These are phyloP conservation scores for Sphecodes monilicornis DNA, from an alignment of 2,888 invertebrate species.

Conservation along the genomic window DNA sequence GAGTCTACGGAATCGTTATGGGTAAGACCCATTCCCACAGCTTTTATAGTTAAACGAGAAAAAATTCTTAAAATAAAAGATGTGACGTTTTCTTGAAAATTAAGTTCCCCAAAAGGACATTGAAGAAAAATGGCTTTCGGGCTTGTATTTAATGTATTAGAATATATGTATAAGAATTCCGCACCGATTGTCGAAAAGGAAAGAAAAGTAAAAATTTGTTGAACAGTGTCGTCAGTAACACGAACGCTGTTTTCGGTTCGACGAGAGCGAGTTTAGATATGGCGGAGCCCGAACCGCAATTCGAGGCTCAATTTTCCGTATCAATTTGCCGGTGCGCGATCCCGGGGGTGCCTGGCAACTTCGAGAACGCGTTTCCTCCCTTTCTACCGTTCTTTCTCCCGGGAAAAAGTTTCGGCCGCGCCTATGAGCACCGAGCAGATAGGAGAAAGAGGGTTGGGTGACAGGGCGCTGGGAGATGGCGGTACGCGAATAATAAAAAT, in stretches of 20 bases:
- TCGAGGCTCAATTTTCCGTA: slow-evolving; percentile 24
- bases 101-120: no score
- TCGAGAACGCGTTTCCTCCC: slow-evolving; percentile 24
- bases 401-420: slow-evolving; percentile 76
- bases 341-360: slow-evolving; percentile 26
- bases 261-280: not conserved
- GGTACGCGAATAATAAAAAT: slow-evolving; percentile 84
- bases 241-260: not conserved
- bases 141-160: no score
- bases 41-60: no score
- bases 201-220: not conserved
- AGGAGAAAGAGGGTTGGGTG: slow-evolving; percentile 77
- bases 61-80: no score
- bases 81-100: no score
- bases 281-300: not conserved
- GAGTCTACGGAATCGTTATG: no score
- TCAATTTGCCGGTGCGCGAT: slow-evolving; percentile 35
- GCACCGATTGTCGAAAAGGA: no score
- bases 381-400: slow-evolving; percentile 53
- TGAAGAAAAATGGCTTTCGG: no score
- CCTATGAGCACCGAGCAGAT: slow-evolving; percentile 78
- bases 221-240: not conserved
- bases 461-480: slow-evolving; percentile 61
- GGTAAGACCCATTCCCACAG: no score
- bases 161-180: no score